phyloP scores from a whole-genome alignment of 2,888 invertebrate species.

The Listrodromus nycthemerus region DNA sequence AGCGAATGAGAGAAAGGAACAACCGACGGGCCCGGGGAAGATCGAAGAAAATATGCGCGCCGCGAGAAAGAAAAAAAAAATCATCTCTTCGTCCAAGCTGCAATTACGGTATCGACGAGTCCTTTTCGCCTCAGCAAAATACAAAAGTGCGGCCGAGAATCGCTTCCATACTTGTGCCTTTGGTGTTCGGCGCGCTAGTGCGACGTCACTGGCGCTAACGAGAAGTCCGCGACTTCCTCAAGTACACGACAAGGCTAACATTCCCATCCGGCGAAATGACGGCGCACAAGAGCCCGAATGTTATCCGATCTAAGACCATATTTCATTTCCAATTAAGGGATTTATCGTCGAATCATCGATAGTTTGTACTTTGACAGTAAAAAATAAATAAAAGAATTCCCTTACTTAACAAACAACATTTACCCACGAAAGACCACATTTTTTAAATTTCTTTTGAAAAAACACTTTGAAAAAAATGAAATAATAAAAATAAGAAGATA shows the following conservation, averaged over 20 bases:
- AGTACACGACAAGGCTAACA: constrained; percentile 21
- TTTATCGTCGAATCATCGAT: background rate
- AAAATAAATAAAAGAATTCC: background rate
- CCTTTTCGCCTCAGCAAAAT: constrained; percentile 19
- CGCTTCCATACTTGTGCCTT: constrained; percentile 1
- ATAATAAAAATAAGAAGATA: too few relatives aligned
- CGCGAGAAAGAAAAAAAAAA: constrained; percentile 36
- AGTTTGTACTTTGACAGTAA: background rate
- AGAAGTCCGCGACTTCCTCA: constrained; percentile 27
- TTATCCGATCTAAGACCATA: background rate
- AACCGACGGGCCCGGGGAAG: background rate
- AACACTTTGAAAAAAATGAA: too few relatives aligned
- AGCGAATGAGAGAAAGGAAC: constrained; percentile 17
- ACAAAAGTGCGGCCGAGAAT: constrained; percentile 7
- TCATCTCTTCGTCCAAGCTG: constrained; percentile 34
- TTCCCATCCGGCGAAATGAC: background rate
- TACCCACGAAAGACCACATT: too few relatives aligned
- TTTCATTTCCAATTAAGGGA: constrained; percentile 1
- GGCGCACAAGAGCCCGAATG: constrained; percentile 1
- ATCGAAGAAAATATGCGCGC: constrained; percentile 23
- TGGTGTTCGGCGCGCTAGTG: constrained; percentile 35
- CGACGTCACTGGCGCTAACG: constrained; percentile 68
- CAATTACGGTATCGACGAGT: constrained; percentile 68
- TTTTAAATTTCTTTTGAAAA: too few relatives aligned
- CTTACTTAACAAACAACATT: too few relatives aligned